Percentiles rank a stretch among this genome's conserved stretches.
Conservation (phyloP, 2,797 vertebrate genomes). For the Pampus argenteus region DNA sequence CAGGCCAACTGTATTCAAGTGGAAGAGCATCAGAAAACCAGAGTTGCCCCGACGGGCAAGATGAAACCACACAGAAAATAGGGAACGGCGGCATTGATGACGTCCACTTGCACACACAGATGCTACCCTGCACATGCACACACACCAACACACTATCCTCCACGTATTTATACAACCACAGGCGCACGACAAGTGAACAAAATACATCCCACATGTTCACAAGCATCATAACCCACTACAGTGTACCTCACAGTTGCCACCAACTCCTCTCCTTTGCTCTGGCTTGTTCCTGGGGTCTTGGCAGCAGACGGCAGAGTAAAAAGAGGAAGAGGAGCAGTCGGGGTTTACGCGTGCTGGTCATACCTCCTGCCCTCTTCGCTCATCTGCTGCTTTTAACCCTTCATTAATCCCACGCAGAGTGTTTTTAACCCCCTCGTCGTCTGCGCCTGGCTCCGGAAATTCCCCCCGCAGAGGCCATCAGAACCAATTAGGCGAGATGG, state of each 20-base stretch:
- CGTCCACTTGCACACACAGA: slow-evolving; percentile 62
- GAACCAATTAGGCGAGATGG: slow-evolving; percentile 80
- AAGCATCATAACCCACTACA: slow-evolving; percentile 30
- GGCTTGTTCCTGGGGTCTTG: slow-evolving; percentile 24
- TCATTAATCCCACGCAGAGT: slow-evolving; percentile 64
- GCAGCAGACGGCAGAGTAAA: slow-evolving; percentile 40
- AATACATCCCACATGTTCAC: slow-evolving; percentile 63
- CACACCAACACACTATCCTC: slow-evolving; percentile 46
- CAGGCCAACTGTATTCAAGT: slow-evolving; percentile 65
- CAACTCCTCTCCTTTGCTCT: slow-evolving; percentile 26
- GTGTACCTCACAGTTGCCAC: slow-evolving; percentile 29
- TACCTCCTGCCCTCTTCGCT: slow-evolving; percentile 48
- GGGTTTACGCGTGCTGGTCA: slow-evolving; percentile 23
- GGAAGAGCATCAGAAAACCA: slow-evolving; percentile 53
- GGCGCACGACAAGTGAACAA: slow-evolving; percentile 52
- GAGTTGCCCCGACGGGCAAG: slow-evolving; percentile 35
- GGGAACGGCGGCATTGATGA: slow-evolving; percentile 50
- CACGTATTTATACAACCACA: slow-evolving; percentile 46
- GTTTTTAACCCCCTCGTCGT: slow-evolving; percentile 58
- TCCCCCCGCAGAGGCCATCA: slow-evolving; percentile 62
- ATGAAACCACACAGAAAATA: slow-evolving; percentile 68
- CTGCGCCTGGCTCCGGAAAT: slow-evolving; percentile 32
- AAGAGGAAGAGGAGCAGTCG: slow-evolving; percentile 7
- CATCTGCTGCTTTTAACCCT: slow-evolving; percentile 71
- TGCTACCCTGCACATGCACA: slow-evolving; percentile 53